phyloP scores from a whole-genome alignment of 2,113 vertebrate genomes.

The Tragelaphus scriptus region DNA sequence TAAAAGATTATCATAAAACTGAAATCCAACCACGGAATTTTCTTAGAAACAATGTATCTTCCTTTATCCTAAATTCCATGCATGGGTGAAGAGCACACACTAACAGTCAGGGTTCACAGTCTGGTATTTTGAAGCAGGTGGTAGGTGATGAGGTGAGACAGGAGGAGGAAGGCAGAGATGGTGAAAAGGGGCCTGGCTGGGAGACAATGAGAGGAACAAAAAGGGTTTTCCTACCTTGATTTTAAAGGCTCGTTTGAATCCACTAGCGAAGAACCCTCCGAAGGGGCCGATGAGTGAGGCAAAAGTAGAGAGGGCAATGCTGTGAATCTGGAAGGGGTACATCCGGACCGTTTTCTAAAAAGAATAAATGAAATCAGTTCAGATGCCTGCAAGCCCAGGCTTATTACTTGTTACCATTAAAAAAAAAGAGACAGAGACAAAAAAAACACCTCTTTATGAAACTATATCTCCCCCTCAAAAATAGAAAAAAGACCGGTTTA shows the following conservation, averaged over 20 bases:
- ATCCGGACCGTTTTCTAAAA: constrained; percentile 90
- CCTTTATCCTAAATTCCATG: not conserved
- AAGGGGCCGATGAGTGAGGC: constrained; percentile 97
- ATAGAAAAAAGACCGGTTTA: not conserved
- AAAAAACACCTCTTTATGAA: not conserved
- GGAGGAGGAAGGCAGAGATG: not conserved
- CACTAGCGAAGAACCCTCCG: constrained; percentile 97
- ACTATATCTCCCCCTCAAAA: not conserved
- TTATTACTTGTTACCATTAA: not conserved
- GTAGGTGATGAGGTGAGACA: not conserved
- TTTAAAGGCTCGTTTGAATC: constrained; percentile 98
- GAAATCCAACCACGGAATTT: not conserved
- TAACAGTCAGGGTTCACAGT: not conserved
- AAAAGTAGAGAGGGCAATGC: constrained; percentile 94
- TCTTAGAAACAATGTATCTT: not conserved
- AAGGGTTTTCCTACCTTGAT: constrained; percentile 88
- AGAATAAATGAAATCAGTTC: not conserved
- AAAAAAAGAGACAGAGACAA: not conserved
- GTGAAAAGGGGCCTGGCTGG: not conserved
- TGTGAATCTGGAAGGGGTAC: constrained; percentile 99
- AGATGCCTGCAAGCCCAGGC: not conserved
- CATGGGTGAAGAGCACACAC: not conserved
- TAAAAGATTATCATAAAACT: not conserved
- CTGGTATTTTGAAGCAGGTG: not conserved
- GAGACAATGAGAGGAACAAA: not conserved